These are phyloP conservation scores for Cinclus mexicanus DNA, from an alignment of 2,113 vertebrate genomes.

Conservation along the genomic window DNA sequence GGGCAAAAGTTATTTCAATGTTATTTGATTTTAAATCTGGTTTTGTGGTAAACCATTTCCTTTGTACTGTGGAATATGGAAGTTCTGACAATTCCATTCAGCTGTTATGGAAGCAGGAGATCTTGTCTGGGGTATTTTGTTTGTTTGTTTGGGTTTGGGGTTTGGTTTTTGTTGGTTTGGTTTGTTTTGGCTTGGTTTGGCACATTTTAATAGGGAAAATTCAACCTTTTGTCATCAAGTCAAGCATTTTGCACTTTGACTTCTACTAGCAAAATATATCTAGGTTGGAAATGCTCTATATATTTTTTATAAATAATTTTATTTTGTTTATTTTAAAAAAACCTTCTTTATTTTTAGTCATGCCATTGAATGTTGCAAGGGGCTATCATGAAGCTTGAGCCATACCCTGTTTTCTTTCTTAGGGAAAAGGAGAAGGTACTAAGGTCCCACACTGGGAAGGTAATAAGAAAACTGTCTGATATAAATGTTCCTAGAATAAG, in stretches of 20 bases:
- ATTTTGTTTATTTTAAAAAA: background rate
- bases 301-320: background rate
- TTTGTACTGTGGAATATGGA: background rate
- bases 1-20: background rate
- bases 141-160: background rate
- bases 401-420: background rate
- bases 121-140: background rate
- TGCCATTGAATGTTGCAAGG: background rate
- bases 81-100: background rate
- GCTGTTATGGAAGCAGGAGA: background rate
- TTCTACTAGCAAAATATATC: background rate
- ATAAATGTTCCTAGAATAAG: background rate
- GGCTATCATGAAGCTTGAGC: rapidly evolving
- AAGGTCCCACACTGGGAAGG: background rate
- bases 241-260: background rate
- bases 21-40: background rate
- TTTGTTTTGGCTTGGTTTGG: too few relatives aligned
- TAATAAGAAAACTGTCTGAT: background rate
- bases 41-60: background rate
- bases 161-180: background rate
- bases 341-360: background rate
- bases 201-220: background rate
- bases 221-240: background rate
- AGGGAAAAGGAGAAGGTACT: background rate
- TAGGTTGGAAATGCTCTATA: background rate